Evolutionary conservation across 2,797 vertebrate species (phyloP), one percentile per base, ranked within the genome.

Genomic region (Antennarius maculatus): DNA sequence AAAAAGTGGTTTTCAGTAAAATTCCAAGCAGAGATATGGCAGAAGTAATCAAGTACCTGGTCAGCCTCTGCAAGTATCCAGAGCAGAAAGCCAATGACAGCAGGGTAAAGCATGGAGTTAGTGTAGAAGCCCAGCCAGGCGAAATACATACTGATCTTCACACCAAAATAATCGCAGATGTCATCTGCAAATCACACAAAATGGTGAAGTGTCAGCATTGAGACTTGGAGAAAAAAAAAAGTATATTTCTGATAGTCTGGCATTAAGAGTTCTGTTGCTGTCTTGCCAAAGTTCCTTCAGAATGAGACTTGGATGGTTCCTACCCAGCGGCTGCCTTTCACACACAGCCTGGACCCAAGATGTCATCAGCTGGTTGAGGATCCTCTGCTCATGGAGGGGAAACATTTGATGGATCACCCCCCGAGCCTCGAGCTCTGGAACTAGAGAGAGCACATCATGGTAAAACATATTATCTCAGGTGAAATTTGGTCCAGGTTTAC

Each of bases 81-180:
- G 50, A 99, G 93, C 74, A 98, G 93, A 31, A 98, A 96, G 75
- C 97, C 97, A 0, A 99, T 96, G 68, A 98, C 94, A 0, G 97
- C 97, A 0, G 97, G 97, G 82, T 99, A 99, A 14, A 99, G 93
- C 95, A 99, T 96, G 1, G 96, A 97, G 0, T 96, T 99, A 34
- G 97, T 99, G 91, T 98, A 99, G 92, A 98, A 98, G 2, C 97
- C 97, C 88, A 99, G 77, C 97, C 97, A 99, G 80, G 97, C 96
- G 0, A 99, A 99, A 69, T 99, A 99, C 97, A 99, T 96, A 61
- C 95, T 97, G 1, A 99, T 96, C 91, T 99, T 98, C 84, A 98
- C 97, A 4, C 97, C 97, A 0, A 99, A 99, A 80, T 99, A 99
- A 83, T 98, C 97, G n/a, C 96, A 97, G 86, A 99, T 97, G 48